Percentiles rank a stretch among this genome's conserved stretches.
These are phyloP conservation scores for Fregata magnificens DNA, from an alignment of 2,113 vertebrate genomes.

Conservation along the genomic window DNA sequence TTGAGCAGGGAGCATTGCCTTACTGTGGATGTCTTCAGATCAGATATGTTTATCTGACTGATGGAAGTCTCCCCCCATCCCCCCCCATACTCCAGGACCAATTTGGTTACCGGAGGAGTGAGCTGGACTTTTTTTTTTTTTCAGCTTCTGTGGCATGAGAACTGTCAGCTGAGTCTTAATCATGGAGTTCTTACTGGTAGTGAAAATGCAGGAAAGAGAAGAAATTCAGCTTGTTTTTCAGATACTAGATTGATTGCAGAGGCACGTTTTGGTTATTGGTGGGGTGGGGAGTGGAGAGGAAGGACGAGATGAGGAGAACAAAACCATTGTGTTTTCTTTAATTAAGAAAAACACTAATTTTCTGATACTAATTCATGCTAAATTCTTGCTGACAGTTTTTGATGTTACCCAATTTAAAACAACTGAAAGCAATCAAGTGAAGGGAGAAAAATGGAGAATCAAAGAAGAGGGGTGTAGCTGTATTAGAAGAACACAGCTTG, in stretches of 20 bases:
- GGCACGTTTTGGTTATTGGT: background rate
- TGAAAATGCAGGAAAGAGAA: background rate
- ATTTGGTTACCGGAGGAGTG: slow-evolving; percentile 10
- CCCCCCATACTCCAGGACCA: background rate
- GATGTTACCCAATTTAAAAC: slow-evolving; percentile 14
- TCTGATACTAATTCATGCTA: slow-evolving; percentile 7
- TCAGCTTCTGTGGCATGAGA: slow-evolving; percentile 3
- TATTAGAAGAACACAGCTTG: background rate
- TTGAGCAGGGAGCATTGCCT: background rate
- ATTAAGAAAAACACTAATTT: slow-evolving; percentile 35
- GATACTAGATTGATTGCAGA: background rate
- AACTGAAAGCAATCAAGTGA: slow-evolving; percentile 1
- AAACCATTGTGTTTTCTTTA: slow-evolving; percentile 8
- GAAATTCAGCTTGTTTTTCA: slow-evolving; percentile 29
- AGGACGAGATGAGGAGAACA: slow-evolving; percentile 1
- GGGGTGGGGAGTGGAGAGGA: background rate
- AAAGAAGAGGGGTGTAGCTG: background rate
- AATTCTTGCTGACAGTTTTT: slow-evolving; percentile 18
- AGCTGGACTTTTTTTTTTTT: slow-evolving; percentile 13
- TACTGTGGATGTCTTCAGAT: background rate
- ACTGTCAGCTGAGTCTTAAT: slow-evolving; percentile 39
- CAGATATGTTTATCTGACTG: background rate
- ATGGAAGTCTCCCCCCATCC: background rate
- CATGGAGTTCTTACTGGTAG: slow-evolving; percentile 47
- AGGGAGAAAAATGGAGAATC: background rate